Evolutionary conservation across 2,113 vertebrate species (phyloP).

Genomic region (Corvus cornix): DNA sequence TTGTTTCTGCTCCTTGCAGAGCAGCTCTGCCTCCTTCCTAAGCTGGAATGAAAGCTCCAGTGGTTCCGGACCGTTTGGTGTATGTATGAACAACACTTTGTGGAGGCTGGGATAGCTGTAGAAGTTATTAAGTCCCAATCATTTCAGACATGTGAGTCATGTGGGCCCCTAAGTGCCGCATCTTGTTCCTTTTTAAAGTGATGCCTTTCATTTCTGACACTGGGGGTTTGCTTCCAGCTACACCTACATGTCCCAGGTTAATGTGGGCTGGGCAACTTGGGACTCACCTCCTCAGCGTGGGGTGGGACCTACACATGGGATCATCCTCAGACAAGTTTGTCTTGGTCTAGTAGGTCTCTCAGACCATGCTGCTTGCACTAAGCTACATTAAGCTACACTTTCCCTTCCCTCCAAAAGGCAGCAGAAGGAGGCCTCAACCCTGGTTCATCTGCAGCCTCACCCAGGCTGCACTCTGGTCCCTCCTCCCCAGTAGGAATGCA

Average conservation of each 20-base stretch:
- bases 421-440: background rate
- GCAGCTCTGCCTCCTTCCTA: background rate
- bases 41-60: background rate
- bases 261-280: background rate
- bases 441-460: background rate
- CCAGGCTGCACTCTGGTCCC: accelerated
- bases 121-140: background rate
- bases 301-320: accelerated
- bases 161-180: background rate
- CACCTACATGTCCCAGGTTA: background rate
- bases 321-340: background rate
- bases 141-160: accelerated
- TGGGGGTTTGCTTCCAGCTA: background rate
- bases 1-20: background rate
- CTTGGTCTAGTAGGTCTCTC: background rate
- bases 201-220: background rate
- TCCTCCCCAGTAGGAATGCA: background rate
- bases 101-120: background rate
- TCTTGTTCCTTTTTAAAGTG: background rate
- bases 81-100: background rate
- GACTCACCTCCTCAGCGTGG: accelerated
- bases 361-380: accelerated
- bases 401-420: background rate
- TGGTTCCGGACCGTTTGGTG: accelerated
- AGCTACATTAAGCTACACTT: background rate